Base-by-base conservation (phyloP, 1,140 invertebrate species). In the Dysdera silvatica region DNA sequence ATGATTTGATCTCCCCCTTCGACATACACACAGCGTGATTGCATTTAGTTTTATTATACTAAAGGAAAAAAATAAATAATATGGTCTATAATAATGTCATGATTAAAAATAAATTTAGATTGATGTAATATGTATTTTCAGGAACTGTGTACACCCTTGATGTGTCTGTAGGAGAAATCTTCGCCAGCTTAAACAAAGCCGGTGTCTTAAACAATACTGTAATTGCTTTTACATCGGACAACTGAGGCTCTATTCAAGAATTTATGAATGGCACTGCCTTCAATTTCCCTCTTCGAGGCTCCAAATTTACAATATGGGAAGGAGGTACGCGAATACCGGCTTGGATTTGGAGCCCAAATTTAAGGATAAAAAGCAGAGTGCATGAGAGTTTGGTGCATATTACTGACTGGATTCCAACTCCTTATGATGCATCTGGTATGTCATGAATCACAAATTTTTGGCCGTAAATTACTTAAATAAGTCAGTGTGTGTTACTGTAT, bases 381-480 rank as follows among this genome's bases (percentile, higher is more conserved):
- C 81, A 84, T 0, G 75, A 80, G 0, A 84, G 92, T 68, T 76
- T 84, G 43, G 81, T 94, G 74, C 89, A 95, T 71, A 84, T 95
- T 14, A 80, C 79, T 3, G 93, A 96, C 76, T 95, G 92, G 91
- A 72, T 95, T 26, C 93, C 93, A 0, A 95, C 92, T 0, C 71
- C 95, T 0, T 76, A 76, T 41, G 57, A 60, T 54, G 75, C 74
- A 35, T 77, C 77, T 24, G 79, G 78, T 54, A 58, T 23, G 20
- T 16, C 12, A 28, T 12, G 8, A 5, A 51, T 7, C 31, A 7
- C 24, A 28, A 47, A 24, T 47, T 18, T 2, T 47, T n/a, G n/a
- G n/a, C n/a, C n/a, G n/a, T n/a, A n/a, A n/a, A n/a, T n/a, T n/a
- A n/a, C n/a, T n/a, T n/a, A n/a, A n/a, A n/a, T n/a, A n/a, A n/a